Evolutionary conservation across 2,113 vertebrate species (phyloP).

Genomic region (Pomatostomus ruficeps): DNA sequence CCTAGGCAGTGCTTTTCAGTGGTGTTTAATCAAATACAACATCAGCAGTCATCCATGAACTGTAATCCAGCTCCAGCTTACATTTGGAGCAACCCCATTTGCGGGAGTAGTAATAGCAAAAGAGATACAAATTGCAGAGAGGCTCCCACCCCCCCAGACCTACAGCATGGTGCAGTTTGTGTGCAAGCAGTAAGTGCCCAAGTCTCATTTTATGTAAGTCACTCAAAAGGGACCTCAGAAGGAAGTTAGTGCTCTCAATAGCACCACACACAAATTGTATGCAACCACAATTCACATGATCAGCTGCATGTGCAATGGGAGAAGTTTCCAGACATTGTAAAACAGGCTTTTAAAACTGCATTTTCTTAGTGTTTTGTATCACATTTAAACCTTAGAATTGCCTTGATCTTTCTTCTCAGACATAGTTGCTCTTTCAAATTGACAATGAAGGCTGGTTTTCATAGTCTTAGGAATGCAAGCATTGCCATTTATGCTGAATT

Average conservation of each 20-base stretch:
- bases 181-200: background rate
- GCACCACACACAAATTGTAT: background rate
- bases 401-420: slow-evolving; percentile 2
- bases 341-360: background rate
- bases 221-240: background rate
- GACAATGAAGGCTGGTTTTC: background rate
- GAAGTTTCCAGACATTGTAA: background rate
- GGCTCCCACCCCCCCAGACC: background rate
- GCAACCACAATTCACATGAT: background rate
- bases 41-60: background rate
- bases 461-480: background rate
- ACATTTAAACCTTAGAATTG: background rate
- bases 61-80: background rate
- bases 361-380: slow-evolving; percentile 13
- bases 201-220: background rate
- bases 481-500: background rate
- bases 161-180: background rate
- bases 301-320: background rate
- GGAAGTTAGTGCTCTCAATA: background rate
- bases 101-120: background rate
- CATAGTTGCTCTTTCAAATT: background rate
- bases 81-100: background rate
- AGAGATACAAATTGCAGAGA: background rate
- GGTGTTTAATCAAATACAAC: background rate
- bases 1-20: background rate